A percentile compares a stretch with the other conserved stretches of the same genome.
These are phyloP conservation scores for Phortica okadai DNA, from an alignment of 2,888 invertebrate genomes.

Conservation along the genomic window DNA sequence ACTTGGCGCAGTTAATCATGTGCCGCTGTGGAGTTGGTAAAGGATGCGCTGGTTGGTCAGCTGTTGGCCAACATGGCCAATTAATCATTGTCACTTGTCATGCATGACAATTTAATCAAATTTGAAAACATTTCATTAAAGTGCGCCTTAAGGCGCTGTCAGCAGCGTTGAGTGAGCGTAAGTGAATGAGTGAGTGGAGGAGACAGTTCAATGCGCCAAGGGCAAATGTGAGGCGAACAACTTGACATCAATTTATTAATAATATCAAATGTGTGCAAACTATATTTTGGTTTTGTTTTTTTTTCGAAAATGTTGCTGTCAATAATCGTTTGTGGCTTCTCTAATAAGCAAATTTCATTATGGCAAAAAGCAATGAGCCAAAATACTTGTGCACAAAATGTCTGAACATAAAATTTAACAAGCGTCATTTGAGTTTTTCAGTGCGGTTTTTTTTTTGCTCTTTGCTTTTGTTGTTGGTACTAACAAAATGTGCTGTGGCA, in stretches of 20 bases:
- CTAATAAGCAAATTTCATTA: conserved; percentile 30
- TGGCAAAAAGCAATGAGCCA: neutral
- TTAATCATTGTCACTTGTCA: conserved; percentile 51
- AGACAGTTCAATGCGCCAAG: conserved; percentile 8
- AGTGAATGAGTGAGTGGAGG: neutral
- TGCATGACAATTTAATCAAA: conserved; percentile 45
- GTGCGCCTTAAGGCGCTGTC: too few relatives aligned
- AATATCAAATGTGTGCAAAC: conserved; percentile 12
- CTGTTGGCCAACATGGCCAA: conserved; percentile 34
- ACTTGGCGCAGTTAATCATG: neutral
- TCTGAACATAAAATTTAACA: conserved; percentile 38
- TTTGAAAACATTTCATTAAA: conserved; percentile 40
- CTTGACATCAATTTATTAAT: conserved; percentile 20
- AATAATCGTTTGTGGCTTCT: conserved; percentile 14
- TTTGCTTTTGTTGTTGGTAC: neutral
- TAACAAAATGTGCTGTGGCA: conserved; percentile 1
- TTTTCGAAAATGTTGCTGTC: neutral
- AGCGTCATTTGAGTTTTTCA: conserved; percentile 20
- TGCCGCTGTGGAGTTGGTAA: too few relatives aligned
- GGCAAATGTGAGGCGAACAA: conserved; percentile 28
- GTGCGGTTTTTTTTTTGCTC: neutral
- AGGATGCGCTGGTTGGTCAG: conserved; percentile 14
- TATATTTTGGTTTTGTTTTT: neutral
- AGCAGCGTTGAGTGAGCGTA: too few relatives aligned
- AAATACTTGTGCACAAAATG: conserved; percentile 21